Evolutionary conservation across 2,888 invertebrate species (phyloP).

Genomic region (Harpagoxenus sublaevis): DNA sequence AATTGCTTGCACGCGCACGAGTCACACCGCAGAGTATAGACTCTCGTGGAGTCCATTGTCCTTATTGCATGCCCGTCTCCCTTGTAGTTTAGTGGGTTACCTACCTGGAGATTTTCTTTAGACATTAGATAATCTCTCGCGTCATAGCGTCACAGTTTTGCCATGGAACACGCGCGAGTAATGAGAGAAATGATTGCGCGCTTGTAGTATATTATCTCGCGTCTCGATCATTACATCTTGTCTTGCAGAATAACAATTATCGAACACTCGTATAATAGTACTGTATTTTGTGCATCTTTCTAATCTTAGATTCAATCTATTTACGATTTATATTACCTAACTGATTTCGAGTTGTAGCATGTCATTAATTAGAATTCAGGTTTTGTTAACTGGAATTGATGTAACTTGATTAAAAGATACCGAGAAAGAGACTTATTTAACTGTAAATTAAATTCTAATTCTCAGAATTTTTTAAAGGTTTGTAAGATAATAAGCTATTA

Average conservation of each 20-base stretch:
- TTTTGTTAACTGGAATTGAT: not conserved
- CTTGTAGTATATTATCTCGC: conserved; percentile 3
- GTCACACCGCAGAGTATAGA: conserved; percentile 68
- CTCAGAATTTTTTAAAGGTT: conserved; percentile 1
- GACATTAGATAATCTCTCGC: conserved; percentile 76
- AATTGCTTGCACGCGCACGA: conserved; percentile 72
- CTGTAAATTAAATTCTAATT: not conserved
- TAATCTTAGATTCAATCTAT: not conserved
- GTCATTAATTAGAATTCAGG: not conserved
- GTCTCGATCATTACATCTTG: conserved; percentile 20
- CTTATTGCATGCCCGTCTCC: conserved; percentile 74
- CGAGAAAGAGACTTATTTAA: not conserved
- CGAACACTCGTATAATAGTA: no score
- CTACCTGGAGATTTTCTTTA: conserved; percentile 77
- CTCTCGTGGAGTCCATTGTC: conserved; percentile 81
- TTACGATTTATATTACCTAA: not conserved
- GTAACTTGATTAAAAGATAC: not conserved
- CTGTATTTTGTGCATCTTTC: not conserved
- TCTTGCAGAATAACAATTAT: conserved; percentile 34
- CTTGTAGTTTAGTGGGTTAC: conserved; percentile 84
- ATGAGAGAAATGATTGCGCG: conserved; percentile 33
- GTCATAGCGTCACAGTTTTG: conserved; percentile 49
- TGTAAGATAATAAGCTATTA: not conserved
- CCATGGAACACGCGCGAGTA: conserved; percentile 23
- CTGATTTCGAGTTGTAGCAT: not conserved